Base-by-base conservation (phyloP, 1,140 invertebrate species). In the Psilanteris sp. region DNA sequence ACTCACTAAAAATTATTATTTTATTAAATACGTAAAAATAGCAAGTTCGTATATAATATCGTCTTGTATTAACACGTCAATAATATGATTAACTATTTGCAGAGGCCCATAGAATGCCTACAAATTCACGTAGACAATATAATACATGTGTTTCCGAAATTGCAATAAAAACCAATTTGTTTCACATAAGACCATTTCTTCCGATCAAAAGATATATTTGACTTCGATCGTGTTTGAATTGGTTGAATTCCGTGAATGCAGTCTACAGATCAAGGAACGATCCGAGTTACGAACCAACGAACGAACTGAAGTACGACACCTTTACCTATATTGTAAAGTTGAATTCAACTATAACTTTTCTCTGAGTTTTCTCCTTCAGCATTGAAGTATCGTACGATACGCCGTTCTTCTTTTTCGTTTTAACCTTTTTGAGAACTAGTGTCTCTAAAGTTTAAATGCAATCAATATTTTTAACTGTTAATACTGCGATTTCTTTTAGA, bases 321-420 rank as follows among this genome's bases (percentile, higher is more conserved):
- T 74, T 67, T 55, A 67, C 61, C 61, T 67, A 67, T 62, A 74
- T 67, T 67, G 61, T 67, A 74, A 74, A 74, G 61, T 74, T 67
- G 62, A 74, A 74, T 74, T 74, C 71, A 61, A 74, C 54, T 74
- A 74, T 67, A 74, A 74, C 71, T 74, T 74, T 74, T 67, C 46
- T n/a, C 8, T 16, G 36, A 67, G 62, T 74, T 74, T 67, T 67
- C 71, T 61, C 13, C 37, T 74, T 39, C 32, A 54, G 22, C 32
- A 54, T 59, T 67, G 44, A 52, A 73, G 59, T 66, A 62, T 66
- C 57, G 68, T 44, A 41, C 43, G 52, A 73, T 31, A 57, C 15
- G 14, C 29, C 29, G 44, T 59, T 64, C 61, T 61, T 9, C 29
- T 55, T 13, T 46, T 67, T 54, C 22, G 13, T 39, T 31, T 50